A percentile compares a stretch with the other conserved stretches of the same genome.
Evolutionary conservation across 1,140 invertebrate genomes (phyloP).

Genomic region (Venustaconcha ellipsiformis): DNA sequence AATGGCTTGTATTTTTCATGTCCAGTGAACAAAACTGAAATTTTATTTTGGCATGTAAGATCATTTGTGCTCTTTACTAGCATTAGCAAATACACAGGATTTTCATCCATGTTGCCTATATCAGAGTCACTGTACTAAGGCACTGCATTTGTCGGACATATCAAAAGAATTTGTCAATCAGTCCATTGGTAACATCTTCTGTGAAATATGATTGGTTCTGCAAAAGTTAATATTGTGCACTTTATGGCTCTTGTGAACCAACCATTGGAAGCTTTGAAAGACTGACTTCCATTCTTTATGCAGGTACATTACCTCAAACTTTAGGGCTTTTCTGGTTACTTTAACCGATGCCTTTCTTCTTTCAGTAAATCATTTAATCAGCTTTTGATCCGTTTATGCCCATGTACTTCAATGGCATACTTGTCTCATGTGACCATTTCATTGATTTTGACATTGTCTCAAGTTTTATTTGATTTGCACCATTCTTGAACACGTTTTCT

Average conservation of each 20-base stretch:
- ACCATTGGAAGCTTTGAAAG: conserved; percentile 3
- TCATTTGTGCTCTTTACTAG: conserved; percentile 10
- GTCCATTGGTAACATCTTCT: conserved; percentile 3
- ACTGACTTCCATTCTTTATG: conserved; percentile 6
- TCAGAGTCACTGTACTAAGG: neutral
- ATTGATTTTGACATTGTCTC: neutral
- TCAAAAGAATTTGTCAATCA: conserved; percentile 5
- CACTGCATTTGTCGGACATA: conserved; percentile 1
- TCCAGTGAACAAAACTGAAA: conserved; percentile 8
- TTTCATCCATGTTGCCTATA: conserved; percentile 30
- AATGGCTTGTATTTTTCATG: conserved; percentile 22
- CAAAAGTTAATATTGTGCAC: conserved; percentile 4
- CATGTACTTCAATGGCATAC: neutral
- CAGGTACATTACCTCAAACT: conserved; percentile 1
- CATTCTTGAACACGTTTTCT: too few species aligned
- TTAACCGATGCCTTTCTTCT: neutral
- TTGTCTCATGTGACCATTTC: neutral
- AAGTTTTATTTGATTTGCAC: neutral
- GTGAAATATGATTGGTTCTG: conserved; percentile 3
- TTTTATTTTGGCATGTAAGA: neutral
- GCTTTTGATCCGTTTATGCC: neutral
- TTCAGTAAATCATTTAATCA: neutral
- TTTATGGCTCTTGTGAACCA: conserved; percentile 2
- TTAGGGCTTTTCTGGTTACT: conserved; percentile 8
- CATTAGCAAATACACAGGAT: conserved; percentile 18